Evolutionary conservation across 2,888 invertebrate species (phyloP), one percentile per base, ranked within the genome.

Genomic region (Carterocephalus palaemon): DNA sequence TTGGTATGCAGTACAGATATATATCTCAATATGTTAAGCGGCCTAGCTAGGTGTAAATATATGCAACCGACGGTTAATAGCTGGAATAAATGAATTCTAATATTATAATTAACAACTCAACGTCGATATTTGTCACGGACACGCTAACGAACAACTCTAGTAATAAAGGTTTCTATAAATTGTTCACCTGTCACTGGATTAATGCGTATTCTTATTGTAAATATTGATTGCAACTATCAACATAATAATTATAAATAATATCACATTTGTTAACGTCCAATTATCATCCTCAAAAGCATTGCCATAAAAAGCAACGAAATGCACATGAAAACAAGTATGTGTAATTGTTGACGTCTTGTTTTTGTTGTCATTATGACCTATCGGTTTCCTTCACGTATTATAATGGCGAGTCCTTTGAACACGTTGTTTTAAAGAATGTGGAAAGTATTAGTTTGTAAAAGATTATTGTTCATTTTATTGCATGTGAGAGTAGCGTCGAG

Each of bases 401-500:
- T 20, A 20, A 37, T 45, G n/a, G n/a, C n/a, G 24, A 31, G 13
- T 31, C 36, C 12, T 31, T 36, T 36, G 12, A 20, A 28, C 43
- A 37, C 36, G 37, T 45, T 37, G 37, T 45, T 31, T 31, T 45
- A 45, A 20, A 13, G 24, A 24, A 33, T 5, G 19, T 28, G 10
- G 9, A 24, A 12, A 26, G 20, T 34, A 15, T 16, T 16, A 4
- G 9, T 5, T 28, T 16, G 3, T 9, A 16, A 10, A 24, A 13
- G 16, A 32, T 17, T 24, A 13, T 13, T 10, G 19, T 42, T 34
- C 16, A 23, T 36, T 36, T 43, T 36, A 37, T 37, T 13, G 23
- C 31, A 13, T n/a, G 37, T n/a, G 65, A 64, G 56, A 68, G 65
- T 67, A 67, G 63, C 63, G 66, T 63, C 63, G 61, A 53, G 57